A percentile compares a stretch with the other conserved stretches of the same genome.
Evolutionary conservation across 2,113 vertebrate genomes (phyloP).

Genomic region (Ursus arctos): DNA sequence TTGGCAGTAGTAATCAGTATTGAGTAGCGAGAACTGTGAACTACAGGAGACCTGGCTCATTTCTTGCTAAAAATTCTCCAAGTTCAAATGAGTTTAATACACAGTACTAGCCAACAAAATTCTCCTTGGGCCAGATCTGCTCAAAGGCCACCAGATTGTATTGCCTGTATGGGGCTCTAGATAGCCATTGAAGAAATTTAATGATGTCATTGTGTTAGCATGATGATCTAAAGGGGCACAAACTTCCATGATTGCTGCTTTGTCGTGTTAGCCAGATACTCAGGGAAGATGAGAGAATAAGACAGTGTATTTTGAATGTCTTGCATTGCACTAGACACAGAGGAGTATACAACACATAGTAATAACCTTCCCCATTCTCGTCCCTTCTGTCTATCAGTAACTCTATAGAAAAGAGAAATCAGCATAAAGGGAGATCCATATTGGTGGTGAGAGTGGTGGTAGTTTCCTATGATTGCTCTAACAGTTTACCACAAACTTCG

Average conservation of each 20-base stretch:
- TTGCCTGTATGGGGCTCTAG: neutral
- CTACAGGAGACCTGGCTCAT: neutral
- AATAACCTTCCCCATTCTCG: neutral
- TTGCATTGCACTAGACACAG: neutral
- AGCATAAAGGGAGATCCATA: neutral
- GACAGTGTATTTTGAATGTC: neutral
- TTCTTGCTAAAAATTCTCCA: conserved; percentile 26
- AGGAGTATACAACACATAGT: neutral
- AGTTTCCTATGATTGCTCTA: neutral
- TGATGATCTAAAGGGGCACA: neutral
- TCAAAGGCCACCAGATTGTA: neutral
- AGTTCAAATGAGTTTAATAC: neutral
- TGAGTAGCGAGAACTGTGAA: neutral
- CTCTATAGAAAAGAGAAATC: neutral
- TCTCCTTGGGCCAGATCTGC: neutral
- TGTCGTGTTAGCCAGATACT: neutral
- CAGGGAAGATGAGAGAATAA: neutral
- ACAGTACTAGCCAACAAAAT: neutral
- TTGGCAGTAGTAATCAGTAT: neutral
- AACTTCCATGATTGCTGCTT: neutral
- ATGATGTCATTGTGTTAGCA: neutral
- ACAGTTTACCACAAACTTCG: neutral
- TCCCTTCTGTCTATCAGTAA: neutral
- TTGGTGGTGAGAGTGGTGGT: neutral
- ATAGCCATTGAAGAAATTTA: neutral